A percentile compares a stretch with the other conserved stretches of the same genome.
phyloP scores from a whole-genome alignment of 2,888 invertebrate genomes.

The Leuctra nigra region DNA sequence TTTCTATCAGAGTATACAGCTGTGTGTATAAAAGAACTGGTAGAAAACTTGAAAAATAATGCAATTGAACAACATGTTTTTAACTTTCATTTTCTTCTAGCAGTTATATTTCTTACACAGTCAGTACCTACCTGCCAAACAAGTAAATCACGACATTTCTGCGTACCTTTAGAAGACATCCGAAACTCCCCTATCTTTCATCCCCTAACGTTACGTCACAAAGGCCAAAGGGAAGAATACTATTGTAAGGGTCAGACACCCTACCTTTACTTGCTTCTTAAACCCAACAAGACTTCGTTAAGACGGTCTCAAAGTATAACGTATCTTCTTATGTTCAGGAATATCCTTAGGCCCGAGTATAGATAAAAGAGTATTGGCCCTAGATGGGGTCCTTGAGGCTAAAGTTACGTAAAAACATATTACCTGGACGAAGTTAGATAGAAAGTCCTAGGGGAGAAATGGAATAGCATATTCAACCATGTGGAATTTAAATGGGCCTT shows the following conservation, averaged over 20 bases:
- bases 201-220: slow-evolving; percentile 5
- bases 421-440: not conserved
- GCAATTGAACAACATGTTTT: too few species aligned
- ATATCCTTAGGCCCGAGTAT: not conserved
- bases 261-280: not conserved
- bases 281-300: slow-evolving; percentile 12
- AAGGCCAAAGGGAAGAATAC: not conserved
- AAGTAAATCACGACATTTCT: not conserved
- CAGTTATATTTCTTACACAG: too few species aligned
- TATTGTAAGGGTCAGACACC: slow-evolving; percentile 10
- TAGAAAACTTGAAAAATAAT: too few species aligned
- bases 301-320: slow-evolving; percentile 3
- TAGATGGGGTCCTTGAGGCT: not conserved
- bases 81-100: too few species aligned
- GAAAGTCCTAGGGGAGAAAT: not conserved
- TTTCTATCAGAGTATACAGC: too few species aligned
- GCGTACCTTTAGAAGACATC: not conserved
- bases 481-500: too few species aligned
- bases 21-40: too few species aligned
- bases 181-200: not conserved
- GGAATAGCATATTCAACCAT: too few species aligned
- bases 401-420: slow-evolving; percentile 6
- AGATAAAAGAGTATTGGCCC: not conserved
- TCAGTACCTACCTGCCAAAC: not conserved
- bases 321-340: not conserved